Conservation (phyloP, 2,888 invertebrate genomes). For the Agriopis aurantiaria region DNA sequence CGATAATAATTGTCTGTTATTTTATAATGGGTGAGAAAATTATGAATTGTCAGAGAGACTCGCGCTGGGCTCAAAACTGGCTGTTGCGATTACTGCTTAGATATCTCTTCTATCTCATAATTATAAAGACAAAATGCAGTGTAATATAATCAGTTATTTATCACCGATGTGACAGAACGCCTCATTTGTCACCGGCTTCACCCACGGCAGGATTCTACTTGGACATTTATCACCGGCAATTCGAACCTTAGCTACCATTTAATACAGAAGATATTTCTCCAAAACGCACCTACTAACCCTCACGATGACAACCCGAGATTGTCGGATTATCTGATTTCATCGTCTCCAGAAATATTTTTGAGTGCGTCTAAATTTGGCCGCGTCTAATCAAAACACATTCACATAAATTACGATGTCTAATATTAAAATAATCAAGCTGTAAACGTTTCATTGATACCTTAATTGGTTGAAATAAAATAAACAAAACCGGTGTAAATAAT, state of each 20-base stretch:
- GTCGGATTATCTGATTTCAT: slow-evolving; percentile 79
- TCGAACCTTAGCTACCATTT: slow-evolving; percentile 61
- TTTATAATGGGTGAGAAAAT: slow-evolving; percentile 62
- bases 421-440: slow-evolving; percentile 49
- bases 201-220: slow-evolving; percentile 75
- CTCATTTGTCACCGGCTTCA: slow-evolving; percentile 83
- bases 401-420: slow-evolving; percentile 40
- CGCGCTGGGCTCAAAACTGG: slow-evolving; percentile 62
- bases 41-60: slow-evolving; percentile 62
- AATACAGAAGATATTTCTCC: slow-evolving; percentile 64
- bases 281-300: slow-evolving; percentile 64
- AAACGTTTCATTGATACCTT: slow-evolving; percentile 49
- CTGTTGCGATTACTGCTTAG: slow-evolving; percentile 64
- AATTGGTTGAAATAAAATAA: slow-evolving; percentile 59
- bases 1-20: slow-evolving; percentile 64
- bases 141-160: slow-evolving; percentile 86
- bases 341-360: slow-evolving; percentile 74
- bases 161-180: slow-evolving; percentile 79
- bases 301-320: slow-evolving; percentile 79
- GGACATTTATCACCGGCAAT: slow-evolving; percentile 73
- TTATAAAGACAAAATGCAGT: slow-evolving; percentile 81
- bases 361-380: slow-evolving; percentile 57
- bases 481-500: slow-evolving; percentile 59
- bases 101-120: slow-evolving; percentile 77
- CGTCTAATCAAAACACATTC: slow-evolving; percentile 50